Evolutionary conservation across 2,888 invertebrate species (phyloP).

Genomic region (Penaeus monodon): DNA sequence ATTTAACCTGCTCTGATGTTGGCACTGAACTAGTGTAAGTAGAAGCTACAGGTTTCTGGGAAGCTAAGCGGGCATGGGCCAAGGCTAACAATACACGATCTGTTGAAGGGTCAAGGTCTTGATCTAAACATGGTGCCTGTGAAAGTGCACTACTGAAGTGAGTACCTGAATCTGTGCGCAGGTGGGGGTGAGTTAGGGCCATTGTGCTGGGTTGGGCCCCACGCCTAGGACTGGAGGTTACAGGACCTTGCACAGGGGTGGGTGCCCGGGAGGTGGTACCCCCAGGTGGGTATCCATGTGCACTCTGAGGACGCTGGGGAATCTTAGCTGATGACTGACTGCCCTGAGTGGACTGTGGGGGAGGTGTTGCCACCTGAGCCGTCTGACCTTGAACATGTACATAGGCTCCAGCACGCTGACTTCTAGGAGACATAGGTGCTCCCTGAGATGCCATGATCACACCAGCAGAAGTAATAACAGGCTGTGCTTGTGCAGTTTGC

Average conservation of each 20-base stretch:
- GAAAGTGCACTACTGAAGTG: constrained; percentile 47
- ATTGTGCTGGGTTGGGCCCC: constrained; percentile 57
- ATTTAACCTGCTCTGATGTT: no score
- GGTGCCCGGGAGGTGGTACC: constrained; percentile 62
- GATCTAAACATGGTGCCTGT: constrained; percentile 41
- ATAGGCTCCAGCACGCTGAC: constrained; percentile 64
- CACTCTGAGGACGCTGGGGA: constrained; percentile 43
- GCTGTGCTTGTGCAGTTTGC: constrained; percentile 36
- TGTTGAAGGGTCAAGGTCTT: constrained; percentile 58
- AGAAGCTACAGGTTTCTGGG: constrained; percentile 40
- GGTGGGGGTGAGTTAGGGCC: constrained; percentile 59
- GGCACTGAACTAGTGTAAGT: background rate
- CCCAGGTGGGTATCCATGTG: constrained; percentile 46
- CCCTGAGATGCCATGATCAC: constrained; percentile 63
- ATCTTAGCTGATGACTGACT: constrained; percentile 41
- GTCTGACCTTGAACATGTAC: constrained; percentile 62
- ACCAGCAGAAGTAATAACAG: constrained; percentile 43
- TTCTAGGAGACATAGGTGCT: constrained; percentile 64
- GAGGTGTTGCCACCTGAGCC: constrained; percentile 11
- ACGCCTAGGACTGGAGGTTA: constrained; percentile 57
- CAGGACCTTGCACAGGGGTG: constrained; percentile 64
- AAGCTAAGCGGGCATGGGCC: constrained; percentile 63
- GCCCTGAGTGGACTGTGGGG: constrained; percentile 44
- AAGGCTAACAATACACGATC: constrained; percentile 63
- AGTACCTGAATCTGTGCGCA: constrained; percentile 63